Percentiles rank a stretch among this genome's conserved stretches.
These are phyloP conservation scores for Psilopsiagon aurifrons DNA, from an alignment of 2,113 vertebrate species.

Conservation along the genomic window DNA sequence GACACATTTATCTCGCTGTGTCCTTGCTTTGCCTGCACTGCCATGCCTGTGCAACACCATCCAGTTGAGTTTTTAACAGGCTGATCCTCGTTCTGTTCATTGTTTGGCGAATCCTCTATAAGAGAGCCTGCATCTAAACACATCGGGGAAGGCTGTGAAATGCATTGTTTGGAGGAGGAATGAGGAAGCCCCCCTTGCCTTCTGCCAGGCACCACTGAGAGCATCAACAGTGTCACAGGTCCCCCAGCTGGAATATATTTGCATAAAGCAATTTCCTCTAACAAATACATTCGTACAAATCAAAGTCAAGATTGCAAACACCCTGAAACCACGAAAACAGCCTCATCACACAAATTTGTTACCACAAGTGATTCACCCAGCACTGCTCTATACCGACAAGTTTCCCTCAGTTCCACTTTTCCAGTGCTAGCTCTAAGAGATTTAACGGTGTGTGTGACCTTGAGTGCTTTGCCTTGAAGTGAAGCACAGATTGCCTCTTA, in stretches of 20 bases:
- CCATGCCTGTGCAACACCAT: background rate
- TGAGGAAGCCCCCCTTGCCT: background rate
- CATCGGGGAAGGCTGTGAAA: constrained; percentile 15
- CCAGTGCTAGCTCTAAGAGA: background rate
- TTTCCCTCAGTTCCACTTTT: background rate
- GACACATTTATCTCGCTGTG: background rate
- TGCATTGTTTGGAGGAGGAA: background rate
- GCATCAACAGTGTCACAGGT: constrained; percentile 34
- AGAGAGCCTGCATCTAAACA: background rate
- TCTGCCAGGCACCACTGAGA: constrained; percentile 10
- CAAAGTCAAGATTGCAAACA: constrained; percentile 25
- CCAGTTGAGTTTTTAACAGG: background rate
- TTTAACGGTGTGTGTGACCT: background rate
- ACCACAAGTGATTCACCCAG: background rate
- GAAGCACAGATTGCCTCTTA: background rate
- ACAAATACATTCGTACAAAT: constrained; percentile 44
- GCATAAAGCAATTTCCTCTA: constrained; percentile 61
- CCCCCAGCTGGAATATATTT: constrained; percentile 42
- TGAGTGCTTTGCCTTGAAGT: background rate
- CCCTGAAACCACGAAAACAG: background rate
- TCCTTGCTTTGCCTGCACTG: background rate
- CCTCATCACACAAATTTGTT: background rate
- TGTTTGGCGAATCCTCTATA: background rate
- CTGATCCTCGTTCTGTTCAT: background rate
- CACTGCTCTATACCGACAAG: background rate